Percentiles rank a stretch among this genome's conserved stretches.
Conservation (phyloP, 2,888 invertebrate genomes). For the Eristalinus sepulchralis region DNA sequence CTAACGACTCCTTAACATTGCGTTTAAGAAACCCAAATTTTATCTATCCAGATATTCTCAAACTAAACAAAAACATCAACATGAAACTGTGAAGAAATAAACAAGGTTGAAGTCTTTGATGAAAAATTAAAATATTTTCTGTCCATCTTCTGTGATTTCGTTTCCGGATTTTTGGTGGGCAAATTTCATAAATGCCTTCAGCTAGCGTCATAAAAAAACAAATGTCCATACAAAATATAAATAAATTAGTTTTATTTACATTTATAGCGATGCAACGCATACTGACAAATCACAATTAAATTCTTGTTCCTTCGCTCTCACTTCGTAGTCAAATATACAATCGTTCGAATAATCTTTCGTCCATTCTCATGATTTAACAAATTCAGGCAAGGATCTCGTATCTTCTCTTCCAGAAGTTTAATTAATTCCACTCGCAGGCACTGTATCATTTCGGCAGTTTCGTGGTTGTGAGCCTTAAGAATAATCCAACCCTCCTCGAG, state of each 20-base stretch:
- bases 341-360: slow-evolving; percentile 88
- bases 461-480: slow-evolving; percentile 88
- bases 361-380: slow-evolving; percentile 88
- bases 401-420: slow-evolving; percentile 90
- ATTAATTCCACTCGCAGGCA: slow-evolving; percentile 89
- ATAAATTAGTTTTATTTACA: slow-evolving; percentile 1
- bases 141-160: too few relatives aligned
- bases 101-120: too few relatives aligned
- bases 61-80: too few relatives aligned
- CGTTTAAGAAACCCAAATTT: too few relatives aligned
- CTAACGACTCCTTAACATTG: too few relatives aligned
- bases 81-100: too few relatives aligned
- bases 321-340: slow-evolving; percentile 86
- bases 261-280: neutral
- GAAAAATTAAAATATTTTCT: too few relatives aligned
- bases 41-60: too few relatives aligned
- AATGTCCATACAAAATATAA: neutral
- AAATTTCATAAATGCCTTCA: too few relatives aligned
- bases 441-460: slow-evolving; percentile 91
- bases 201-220: too few relatives aligned
- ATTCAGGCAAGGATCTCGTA: slow-evolving; percentile 89
- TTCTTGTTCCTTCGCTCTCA: slow-evolving; percentile 2
- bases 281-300: neutral
- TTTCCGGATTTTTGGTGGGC: too few relatives aligned
- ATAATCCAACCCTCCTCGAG: slow-evolving; percentile 92